phyloP scores from a whole-genome alignment of 2,797 vertebrate species.

The Yasuhikotakia modesta region DNA sequence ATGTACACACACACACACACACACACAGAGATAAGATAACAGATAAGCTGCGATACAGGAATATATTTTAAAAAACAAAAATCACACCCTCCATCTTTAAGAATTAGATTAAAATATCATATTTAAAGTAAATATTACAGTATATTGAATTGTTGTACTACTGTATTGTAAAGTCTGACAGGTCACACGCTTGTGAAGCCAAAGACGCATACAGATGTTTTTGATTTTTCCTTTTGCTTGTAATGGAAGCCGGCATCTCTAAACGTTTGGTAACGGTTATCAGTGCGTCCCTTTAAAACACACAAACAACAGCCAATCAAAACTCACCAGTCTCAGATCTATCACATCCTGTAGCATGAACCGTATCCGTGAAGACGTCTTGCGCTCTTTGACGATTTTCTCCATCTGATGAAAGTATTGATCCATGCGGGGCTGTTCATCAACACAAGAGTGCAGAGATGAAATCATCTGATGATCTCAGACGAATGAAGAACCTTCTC shows the following conservation, averaged over 20 bases:
- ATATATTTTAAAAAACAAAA: neutral
- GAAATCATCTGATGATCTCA: neutral
- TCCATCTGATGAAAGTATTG: constrained; percentile 99
- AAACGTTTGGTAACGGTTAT: constrained; percentile 17
- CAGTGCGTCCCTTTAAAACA: neutral
- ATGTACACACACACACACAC: neutral
- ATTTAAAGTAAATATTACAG: neutral
- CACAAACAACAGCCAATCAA: constrained; percentile 13
- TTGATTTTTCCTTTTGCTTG: neutral
- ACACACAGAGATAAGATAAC: too few species aligned
- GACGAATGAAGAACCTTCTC: too few species aligned
- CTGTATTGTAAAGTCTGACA: neutral
- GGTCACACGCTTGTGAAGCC: neutral
- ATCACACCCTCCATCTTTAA: neutral
- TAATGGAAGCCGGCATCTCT: constrained; percentile 14
- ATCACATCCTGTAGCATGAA: constrained; percentile 98
- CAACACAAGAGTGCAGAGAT: constrained; percentile 32
- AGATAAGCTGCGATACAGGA: neutral
- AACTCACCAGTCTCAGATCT: constrained; percentile 91
- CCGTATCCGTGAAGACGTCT: constrained; percentile 95
- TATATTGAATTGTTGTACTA: neutral
- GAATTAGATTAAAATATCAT: neutral
- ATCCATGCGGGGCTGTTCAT: constrained; percentile 92
- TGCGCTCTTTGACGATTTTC: constrained; percentile 98
- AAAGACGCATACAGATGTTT: neutral